phyloP scores from a whole-genome alignment of 2,888 invertebrate genomes.

The Atethmia centrago region DNA sequence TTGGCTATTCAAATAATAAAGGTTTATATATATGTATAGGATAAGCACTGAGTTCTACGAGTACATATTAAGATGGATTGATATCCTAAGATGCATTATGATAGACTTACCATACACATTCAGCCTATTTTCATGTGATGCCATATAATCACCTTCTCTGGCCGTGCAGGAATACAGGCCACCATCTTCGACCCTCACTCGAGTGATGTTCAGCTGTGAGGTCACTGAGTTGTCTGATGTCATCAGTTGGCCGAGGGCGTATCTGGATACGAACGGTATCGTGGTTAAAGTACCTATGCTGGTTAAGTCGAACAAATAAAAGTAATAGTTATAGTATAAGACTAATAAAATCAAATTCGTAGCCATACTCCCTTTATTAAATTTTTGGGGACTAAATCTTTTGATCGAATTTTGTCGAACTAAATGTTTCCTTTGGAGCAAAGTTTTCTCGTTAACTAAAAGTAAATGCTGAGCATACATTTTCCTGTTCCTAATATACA shows the following conservation, averaged over 20 bases:
- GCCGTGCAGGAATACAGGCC: conserved; percentile 92
- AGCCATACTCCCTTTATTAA: no score
- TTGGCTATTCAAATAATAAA: not conserved
- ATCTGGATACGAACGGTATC: conserved; percentile 72
- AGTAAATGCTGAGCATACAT: no score
- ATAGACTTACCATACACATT: conserved; percentile 88
- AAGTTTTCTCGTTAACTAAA: no score
- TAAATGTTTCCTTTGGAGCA: no score
- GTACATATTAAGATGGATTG: no score
- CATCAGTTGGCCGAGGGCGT: conserved; percentile 87
- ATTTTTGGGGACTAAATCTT: not conserved
- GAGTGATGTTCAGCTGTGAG: conserved; percentile 89
- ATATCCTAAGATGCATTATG: not conserved
- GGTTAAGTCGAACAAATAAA: not conserved
- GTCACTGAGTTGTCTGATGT: conserved; percentile 86
- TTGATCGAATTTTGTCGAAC: no score
- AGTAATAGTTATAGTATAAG: not conserved
- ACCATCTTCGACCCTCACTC: conserved; percentile 91
- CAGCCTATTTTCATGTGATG: conserved; percentile 84
- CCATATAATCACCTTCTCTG: conserved; percentile 81
- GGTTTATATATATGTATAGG: no score
- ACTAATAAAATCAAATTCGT: not conserved
- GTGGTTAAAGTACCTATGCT: not conserved
- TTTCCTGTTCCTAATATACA: no score
- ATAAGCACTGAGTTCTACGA: not conserved